Base-by-base conservation (phyloP, 2,797 vertebrate genomes). In the Pseudochromis fuscus region DNA sequence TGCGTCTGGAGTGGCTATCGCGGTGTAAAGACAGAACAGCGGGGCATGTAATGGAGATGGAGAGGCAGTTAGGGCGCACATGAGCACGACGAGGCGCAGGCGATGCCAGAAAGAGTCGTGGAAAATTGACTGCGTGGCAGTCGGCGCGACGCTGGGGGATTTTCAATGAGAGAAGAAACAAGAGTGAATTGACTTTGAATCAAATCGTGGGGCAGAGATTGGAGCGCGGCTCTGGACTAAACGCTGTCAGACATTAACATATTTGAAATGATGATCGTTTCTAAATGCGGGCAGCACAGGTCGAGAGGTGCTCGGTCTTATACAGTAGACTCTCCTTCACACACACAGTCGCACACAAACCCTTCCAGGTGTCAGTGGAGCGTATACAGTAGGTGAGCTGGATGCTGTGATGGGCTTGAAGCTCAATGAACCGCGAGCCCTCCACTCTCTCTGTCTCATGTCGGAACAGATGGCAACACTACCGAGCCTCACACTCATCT, bases 401-500 rank as follows among this genome's bases (percentile, higher is more conserved):
- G 75, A 77, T 38, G 79, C 65, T 79, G 77, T 40, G 58, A 81
- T 82, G 74, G 58, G 55, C 73, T 74, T 44, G 6, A 85, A 84
- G 72, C 77, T 79, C 82, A 74, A 69, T 77, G 85, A 90, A 89
- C 86, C 71, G 58, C 38, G 5, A 77, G 72, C 49, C 63, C 65
- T 86, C 56, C 60, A 37, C 67, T 82, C 77, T 80, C 52, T 72
- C 64, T 37, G 67, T 78, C 82, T 83, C 50, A 31, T 79, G 79
- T 81, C 33, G 35, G 75, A 90, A 46, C 90, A 91, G 86, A 90
- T 87, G 90, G 87, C 70, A 73, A 74, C 79, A 67, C 78, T 58
- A 65, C 75, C 64, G 13, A 65, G 66, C 55, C 61, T 61, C 59
- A 31, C 72, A 65, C 72, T 67, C 87, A 86, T 89, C 79, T 64